A percentile compares a stretch with the other conserved stretches of the same genome.
phyloP scores from a whole-genome alignment of 2,888 invertebrate genomes.

The Bombylius major region DNA sequence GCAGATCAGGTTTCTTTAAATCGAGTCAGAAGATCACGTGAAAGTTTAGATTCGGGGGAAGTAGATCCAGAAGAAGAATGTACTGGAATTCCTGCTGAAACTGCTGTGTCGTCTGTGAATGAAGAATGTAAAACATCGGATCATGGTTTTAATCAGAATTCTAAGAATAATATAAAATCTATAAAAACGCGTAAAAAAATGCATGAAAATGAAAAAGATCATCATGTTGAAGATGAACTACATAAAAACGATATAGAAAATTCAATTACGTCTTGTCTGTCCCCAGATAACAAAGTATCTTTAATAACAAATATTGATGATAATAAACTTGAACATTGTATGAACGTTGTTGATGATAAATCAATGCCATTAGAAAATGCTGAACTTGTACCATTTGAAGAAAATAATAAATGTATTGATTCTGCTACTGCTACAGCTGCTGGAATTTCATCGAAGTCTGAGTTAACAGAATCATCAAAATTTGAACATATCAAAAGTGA shows the following conservation, averaged over 20 bases:
- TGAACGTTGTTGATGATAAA: too few species aligned
- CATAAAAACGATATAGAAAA: constrained; percentile 15
- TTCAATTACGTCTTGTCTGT: constrained; percentile 1
- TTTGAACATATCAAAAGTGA: constrained; percentile 26
- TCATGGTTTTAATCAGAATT: constrained; percentile 30
- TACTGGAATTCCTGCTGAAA: constrained; percentile 27
- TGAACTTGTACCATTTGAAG: constrained; percentile 7
- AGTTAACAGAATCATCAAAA: constrained; percentile 21
- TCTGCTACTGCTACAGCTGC: too few species aligned
- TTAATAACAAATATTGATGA: too few species aligned
- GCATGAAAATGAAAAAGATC: constrained; percentile 19
- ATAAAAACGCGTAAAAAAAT: constrained; percentile 27
- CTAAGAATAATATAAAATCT: constrained; percentile 31
- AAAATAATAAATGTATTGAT: background rate
- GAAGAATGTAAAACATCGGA: constrained; percentile 35
- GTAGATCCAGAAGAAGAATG: constrained; percentile 48
- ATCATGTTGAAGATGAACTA: constrained; percentile 16
- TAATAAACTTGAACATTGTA: too few species aligned
- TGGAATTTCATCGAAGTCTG: background rate
- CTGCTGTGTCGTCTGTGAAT: constrained; percentile 28
- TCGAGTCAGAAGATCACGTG: constrained; percentile 48
- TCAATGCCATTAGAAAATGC: too few species aligned
- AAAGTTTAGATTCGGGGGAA: constrained; percentile 59
- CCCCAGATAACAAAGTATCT: background rate
- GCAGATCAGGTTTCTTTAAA: constrained; percentile 36